These are phyloP conservation scores for Listrodromus nycthemerus DNA, from an alignment of 2,888 invertebrate genomes.

Conservation along the genomic window DNA sequence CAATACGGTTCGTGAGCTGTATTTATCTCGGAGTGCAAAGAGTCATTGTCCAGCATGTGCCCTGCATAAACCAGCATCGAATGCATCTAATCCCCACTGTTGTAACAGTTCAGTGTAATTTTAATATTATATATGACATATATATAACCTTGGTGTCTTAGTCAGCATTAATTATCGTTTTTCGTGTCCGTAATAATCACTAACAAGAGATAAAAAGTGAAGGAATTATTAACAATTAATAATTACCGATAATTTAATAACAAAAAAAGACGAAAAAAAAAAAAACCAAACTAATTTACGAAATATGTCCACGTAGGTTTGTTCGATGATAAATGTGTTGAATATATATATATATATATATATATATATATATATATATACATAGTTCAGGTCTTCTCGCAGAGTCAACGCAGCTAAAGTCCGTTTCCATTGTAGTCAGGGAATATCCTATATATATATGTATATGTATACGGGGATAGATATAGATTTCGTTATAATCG, in stretches of 20 bases:
- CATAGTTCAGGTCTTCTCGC: constrained; percentile 51
- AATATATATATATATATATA: constrained; percentile 26
- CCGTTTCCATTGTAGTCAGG: constrained; percentile 51
- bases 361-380: background rate
- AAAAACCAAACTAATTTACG: constrained; percentile 10
- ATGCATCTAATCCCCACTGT: constrained; percentile 75
- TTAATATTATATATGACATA: constrained; percentile 57
- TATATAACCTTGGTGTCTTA: constrained; percentile 80
- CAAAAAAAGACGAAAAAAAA: constrained; percentile 30
- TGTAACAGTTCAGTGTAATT: constrained; percentile 70
- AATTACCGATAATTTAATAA: constrained; percentile 17
- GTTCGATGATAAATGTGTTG: constrained; percentile 44
- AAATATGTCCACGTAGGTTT: constrained; percentile 25
- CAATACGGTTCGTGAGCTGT: constrained; percentile 73
- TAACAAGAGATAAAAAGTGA: constrained; percentile 43
- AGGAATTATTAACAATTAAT: constrained; percentile 45
- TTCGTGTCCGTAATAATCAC: constrained; percentile 73
- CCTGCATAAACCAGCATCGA: constrained; percentile 79
- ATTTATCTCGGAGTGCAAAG: constrained; percentile 80
- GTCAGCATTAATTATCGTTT: constrained; percentile 79
- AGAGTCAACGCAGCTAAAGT: constrained; percentile 38
- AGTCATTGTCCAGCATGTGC: constrained; percentile 81
- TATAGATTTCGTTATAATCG: constrained; percentile 20
- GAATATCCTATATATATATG: constrained; percentile 12
- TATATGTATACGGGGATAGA: constrained; percentile 26